Evolutionary conservation across 2,113 vertebrate genomes (phyloP).

Genomic region (Diadophis punctatus): DNA sequence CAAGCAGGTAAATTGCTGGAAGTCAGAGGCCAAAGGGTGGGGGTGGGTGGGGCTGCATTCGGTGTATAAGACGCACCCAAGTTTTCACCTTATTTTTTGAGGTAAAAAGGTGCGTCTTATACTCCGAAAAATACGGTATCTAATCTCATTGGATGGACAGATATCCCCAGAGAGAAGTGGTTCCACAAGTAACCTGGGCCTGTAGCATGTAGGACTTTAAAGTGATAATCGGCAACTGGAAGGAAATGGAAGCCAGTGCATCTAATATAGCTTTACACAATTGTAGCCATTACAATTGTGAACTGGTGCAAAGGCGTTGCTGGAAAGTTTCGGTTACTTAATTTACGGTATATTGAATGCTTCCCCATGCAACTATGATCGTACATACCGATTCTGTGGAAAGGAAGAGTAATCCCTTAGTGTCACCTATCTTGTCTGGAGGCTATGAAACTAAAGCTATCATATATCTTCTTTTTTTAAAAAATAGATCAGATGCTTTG

Average conservation of each 20-base stretch:
- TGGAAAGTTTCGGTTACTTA: not conserved
- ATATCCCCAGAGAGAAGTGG: not conserved
- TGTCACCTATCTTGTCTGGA: not conserved
- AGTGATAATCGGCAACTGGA: not conserved
- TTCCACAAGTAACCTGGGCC: not conserved
- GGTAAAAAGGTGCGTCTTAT: too few relatives aligned
- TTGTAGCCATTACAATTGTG: not conserved
- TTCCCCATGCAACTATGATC: not conserved
- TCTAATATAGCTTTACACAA: not conserved
- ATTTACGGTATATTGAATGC: not conserved
- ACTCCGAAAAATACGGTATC: too few relatives aligned
- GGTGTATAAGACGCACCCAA: too few relatives aligned
- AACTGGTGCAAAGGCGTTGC: not conserved
- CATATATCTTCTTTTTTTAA: not conserved
- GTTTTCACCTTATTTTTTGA: too few relatives aligned
- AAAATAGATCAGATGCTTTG: not conserved
- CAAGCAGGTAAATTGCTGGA: too few relatives aligned
- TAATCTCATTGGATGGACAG: not conserved
- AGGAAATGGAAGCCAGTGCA: not conserved
- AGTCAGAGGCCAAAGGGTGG: too few relatives aligned
- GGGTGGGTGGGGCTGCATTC: too few relatives aligned
- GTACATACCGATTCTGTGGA: not conserved
- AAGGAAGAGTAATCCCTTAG: not conserved
- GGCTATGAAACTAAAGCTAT: not conserved
- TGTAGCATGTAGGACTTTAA: not conserved